Percentiles rank a stretch among this genome's conserved stretches.
These are phyloP conservation scores for Oceanodroma leucorhoa DNA, from an alignment of 2,797 vertebrate species.

Conservation along the genomic window DNA sequence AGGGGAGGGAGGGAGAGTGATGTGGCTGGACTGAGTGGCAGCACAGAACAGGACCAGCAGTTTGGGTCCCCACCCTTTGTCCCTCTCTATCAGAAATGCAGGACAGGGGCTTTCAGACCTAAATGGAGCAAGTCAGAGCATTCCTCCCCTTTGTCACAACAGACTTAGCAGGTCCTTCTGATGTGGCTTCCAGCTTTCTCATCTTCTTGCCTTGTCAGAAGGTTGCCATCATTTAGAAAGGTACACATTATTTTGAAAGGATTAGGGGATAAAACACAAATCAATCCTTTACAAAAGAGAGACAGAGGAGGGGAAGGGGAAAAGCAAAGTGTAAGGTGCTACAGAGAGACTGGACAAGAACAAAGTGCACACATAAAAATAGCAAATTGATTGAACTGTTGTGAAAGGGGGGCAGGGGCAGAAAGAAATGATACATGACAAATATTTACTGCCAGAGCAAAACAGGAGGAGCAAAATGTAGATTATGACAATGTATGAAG, in stretches of 20 bases:
- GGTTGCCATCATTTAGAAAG: slow-evolving; percentile 76
- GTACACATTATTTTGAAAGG: slow-evolving; percentile 73
- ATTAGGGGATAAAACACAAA: slow-evolving; percentile 74
- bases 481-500: background rate
- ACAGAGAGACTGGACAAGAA: slow-evolving; percentile 48
- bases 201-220: slow-evolving; percentile 79
- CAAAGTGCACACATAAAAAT: background rate
- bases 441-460: background rate
- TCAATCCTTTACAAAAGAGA: slow-evolving; percentile 41
- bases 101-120: slow-evolving; percentile 71
- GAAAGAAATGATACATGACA: background rate
- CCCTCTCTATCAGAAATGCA: slow-evolving; percentile 38
- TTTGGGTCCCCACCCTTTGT: slow-evolving; percentile 27
- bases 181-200: slow-evolving; percentile 70
- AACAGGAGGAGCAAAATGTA: background rate
- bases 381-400: background rate
- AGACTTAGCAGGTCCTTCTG: slow-evolving; percentile 73
- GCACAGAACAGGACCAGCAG: background rate
- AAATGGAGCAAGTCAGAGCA: slow-evolving; percentile 67
- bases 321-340: slow-evolving; percentile 70
- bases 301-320: background rate
- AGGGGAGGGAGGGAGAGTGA: background rate
- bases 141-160: slow-evolving; percentile 81
- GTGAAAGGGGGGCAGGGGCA: background rate
- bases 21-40: background rate